Conservation (phyloP, 2,797 vertebrate genomes). For the Myioborus melanocephalus region DNA sequence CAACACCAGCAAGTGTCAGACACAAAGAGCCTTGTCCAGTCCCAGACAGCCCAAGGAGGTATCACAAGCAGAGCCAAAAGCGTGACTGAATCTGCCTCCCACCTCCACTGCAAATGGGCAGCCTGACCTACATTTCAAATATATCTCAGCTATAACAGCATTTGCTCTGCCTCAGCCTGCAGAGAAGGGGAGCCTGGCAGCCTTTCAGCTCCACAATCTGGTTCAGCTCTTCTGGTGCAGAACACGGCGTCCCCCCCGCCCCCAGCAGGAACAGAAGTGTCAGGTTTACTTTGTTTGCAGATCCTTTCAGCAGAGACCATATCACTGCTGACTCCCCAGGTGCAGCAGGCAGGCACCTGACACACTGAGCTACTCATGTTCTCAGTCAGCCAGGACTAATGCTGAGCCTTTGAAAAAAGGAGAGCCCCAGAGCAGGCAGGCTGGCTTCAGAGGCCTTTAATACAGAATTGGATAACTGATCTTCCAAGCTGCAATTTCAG, state of each 20-base stretch:
- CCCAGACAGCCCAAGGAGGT: background rate
- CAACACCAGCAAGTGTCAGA: background rate
- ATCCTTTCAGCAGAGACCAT: background rate
- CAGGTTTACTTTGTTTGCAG: background rate
- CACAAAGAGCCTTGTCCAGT: background rate
- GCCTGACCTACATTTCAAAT: slow-evolving; percentile 52
- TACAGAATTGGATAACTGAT: background rate
- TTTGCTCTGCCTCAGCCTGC: slow-evolving; percentile 17
- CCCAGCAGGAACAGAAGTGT: background rate
- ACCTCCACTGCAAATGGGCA: background rate
- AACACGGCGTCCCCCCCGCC: accelerated
- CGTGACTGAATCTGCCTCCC: background rate
- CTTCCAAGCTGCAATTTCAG: background rate
- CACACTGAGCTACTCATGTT: background rate
- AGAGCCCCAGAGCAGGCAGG: background rate
- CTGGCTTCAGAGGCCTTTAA: background rate
- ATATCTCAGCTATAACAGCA: background rate
- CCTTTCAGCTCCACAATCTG: background rate
- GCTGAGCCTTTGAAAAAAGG: background rate
- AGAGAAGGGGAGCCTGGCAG: slow-evolving; percentile 11
- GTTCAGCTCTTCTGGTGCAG: background rate
- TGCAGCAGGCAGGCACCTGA: background rate
- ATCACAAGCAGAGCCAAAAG: background rate
- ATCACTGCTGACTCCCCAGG: background rate
- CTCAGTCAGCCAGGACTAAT: background rate